Percentiles rank a stretch among this genome's conserved stretches.
Evolutionary conservation across 2,113 vertebrate genomes (phyloP).

Genomic region (Morone chrysops): DNA sequence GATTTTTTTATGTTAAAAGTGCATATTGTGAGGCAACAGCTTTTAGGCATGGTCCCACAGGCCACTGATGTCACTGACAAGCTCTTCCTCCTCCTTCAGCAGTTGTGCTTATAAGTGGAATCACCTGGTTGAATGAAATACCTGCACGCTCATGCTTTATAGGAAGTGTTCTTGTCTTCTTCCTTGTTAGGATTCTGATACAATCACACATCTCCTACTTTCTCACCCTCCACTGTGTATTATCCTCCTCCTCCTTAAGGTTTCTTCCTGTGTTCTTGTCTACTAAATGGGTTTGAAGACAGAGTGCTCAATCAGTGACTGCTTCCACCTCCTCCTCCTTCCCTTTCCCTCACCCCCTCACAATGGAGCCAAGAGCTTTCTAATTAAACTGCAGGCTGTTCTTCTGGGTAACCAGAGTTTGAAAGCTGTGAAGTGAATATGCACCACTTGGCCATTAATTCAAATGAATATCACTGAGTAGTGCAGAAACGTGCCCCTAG

Average conservation of each 20-base stretch:
- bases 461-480: constrained; percentile 57
- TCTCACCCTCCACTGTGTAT: constrained; percentile 24
- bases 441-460: constrained; percentile 55
- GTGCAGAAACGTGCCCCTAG: constrained; percentile 34
- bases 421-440: constrained; percentile 62
- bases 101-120: background rate
- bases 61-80: background rate
- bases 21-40: too few species aligned
- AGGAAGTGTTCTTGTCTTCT: constrained; percentile 16
- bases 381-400: constrained; percentile 72
- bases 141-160: constrained; percentile 1
- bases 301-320: constrained; percentile 66
- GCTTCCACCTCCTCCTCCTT: constrained; percentile 31
- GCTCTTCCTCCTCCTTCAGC: background rate
- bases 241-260: constrained; percentile 41
- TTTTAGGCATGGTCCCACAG: background rate
- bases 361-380: constrained; percentile 54
- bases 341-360: constrained; percentile 15
- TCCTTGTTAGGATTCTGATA: constrained; percentile 36
- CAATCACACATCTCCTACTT: constrained; percentile 26
- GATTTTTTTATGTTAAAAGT: too few species aligned
- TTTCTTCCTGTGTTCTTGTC: constrained; percentile 43
- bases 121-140: constrained; percentile 1
- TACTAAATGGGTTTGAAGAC: constrained; percentile 68
- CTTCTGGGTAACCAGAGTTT: constrained; percentile 63